phyloP scores from a whole-genome alignment of 2,797 vertebrate species.

The Pterois miles region DNA sequence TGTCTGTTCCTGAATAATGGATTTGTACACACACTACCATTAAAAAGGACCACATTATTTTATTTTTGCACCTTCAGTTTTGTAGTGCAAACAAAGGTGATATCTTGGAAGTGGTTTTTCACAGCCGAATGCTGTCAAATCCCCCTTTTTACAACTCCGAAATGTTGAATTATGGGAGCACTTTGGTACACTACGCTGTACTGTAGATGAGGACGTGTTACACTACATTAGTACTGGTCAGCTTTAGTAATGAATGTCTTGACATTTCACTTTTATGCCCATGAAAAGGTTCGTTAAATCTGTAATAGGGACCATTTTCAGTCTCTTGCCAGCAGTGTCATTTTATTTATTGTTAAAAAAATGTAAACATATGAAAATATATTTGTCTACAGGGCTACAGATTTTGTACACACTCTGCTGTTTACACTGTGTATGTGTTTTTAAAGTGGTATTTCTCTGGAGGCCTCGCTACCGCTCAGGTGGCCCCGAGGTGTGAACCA shows the following conservation, averaged over 20 bases:
- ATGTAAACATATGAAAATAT: constrained; percentile 18
- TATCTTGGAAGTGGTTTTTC: constrained; percentile 24
- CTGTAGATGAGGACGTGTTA: background rate
- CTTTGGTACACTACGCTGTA: background rate
- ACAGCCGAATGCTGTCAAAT: constrained; percentile 39
- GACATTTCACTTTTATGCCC: constrained; percentile 19
- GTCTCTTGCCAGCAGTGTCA: constrained; percentile 7
- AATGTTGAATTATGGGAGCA: background rate
- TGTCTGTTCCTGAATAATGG: constrained; percentile 27
- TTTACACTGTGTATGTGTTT: constrained; percentile 56
- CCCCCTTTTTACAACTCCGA: background rate
- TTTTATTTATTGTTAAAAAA: constrained; percentile 47
- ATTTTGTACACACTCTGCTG: constrained; percentile 47
- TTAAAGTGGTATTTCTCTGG: constrained; percentile 60
- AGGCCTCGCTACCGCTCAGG: constrained; percentile 33
- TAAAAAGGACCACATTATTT: constrained; percentile 15
- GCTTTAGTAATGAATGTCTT: constrained; percentile 6
- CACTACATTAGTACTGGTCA: constrained; percentile 19
- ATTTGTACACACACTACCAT: constrained; percentile 42
- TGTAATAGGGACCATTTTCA: background rate
- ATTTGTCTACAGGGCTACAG: constrained; percentile 54
- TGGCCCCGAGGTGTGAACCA: constrained; percentile 25
- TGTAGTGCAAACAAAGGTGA: constrained; percentile 13
- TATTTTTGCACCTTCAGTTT: constrained; percentile 31
- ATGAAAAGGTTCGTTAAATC: background rate